phyloP scores from a whole-genome alignment of 1,140 invertebrate genomes.

The Sinella curviseta region DNA sequence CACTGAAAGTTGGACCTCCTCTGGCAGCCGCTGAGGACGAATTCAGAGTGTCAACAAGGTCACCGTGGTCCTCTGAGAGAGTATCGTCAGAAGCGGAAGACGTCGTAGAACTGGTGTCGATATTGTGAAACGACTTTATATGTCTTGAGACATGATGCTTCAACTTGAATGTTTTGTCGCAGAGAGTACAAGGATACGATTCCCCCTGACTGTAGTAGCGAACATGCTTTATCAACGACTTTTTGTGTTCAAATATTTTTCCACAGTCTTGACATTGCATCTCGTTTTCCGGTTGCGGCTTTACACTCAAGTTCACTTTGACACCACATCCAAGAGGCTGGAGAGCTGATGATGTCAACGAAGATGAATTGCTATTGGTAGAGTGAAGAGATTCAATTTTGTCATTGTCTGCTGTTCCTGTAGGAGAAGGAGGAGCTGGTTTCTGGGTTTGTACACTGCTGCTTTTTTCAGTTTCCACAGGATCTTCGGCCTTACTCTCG shows the following conservation, averaged over 20 bases:
- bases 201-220: neutral
- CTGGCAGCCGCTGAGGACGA: neutral
- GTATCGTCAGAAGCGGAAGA: neutral
- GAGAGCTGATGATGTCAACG: neutral
- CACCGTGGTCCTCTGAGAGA: neutral
- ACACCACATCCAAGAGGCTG: neutral
- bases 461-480: too few relatives aligned
- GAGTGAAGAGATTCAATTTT: neutral
- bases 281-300: neutral
- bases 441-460: too few relatives aligned
- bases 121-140: neutral
- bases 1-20: too few relatives aligned
- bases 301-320: neutral
- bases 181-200: neutral
- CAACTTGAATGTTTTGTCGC: neutral
- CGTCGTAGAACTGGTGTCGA: neutral
- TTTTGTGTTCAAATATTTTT: neutral
- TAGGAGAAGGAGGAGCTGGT: too few relatives aligned
- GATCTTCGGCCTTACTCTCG: too few relatives aligned
- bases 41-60: neutral
- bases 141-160: slow-evolving; percentile 5
- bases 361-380: neutral
- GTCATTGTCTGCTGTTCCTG: neutral
- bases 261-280: neutral
- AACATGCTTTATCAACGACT: neutral